Conservation (phyloP, 2,888 invertebrate species). For the Epinotia bilunana region DNA sequence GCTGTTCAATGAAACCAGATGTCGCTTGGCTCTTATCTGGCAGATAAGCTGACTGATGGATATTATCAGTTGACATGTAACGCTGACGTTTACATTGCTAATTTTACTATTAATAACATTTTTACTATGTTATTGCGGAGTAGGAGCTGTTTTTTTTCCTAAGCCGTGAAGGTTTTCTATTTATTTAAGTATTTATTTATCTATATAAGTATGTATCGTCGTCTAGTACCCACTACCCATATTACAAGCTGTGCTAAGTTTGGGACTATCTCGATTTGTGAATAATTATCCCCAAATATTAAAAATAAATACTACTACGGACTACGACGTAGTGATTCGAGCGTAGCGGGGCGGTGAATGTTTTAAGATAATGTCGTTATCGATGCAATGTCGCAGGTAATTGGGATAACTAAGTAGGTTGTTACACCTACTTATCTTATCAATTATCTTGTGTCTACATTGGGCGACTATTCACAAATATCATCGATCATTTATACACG, state of each 20-base stretch:
- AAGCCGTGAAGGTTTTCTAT: too few species aligned
- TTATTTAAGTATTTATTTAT: too few species aligned
- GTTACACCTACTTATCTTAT: conserved; percentile 3
- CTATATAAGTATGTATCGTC: too few species aligned
- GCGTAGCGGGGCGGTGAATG: background rate
- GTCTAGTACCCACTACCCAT: too few species aligned
- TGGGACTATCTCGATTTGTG: too few species aligned
- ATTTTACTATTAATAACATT: background rate
- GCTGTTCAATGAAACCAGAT: background rate
- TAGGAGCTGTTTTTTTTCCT: too few species aligned
- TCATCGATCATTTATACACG: too few species aligned
- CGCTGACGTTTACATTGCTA: background rate
- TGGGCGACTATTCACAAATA: background rate
- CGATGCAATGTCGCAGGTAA: background rate
- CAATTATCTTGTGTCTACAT: background rate
- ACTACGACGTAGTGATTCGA: too few species aligned
- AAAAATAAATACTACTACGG: too few species aligned
- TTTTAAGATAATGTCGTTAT: background rate
- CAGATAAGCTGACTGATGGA: conserved; percentile 46
- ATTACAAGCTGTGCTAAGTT: too few species aligned
- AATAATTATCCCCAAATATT: too few species aligned
- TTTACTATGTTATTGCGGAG: background rate
- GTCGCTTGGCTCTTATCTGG: background rate
- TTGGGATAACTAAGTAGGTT: background rate
- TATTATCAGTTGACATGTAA: conserved; percentile 40